These are phyloP conservation scores for Potamarius usumacintae DNA, from an alignment of 2,113 vertebrate species.

Conservation along the genomic window DNA sequence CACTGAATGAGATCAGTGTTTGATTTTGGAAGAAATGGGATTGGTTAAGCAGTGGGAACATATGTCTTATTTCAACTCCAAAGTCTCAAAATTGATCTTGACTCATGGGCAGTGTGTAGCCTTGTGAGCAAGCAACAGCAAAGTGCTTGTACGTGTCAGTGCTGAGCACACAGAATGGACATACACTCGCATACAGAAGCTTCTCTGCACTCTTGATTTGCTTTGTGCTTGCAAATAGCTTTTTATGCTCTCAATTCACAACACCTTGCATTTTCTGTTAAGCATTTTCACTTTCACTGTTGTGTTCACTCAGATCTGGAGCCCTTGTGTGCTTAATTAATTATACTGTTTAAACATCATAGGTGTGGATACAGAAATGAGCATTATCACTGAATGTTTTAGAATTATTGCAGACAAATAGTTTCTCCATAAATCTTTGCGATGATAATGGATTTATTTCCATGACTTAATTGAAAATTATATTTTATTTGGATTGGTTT, in stretches of 20 bases:
- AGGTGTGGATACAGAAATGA: neutral
- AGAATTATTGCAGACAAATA: neutral
- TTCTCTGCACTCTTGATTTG: neutral
- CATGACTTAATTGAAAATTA: no score
- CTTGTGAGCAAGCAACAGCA: neutral
- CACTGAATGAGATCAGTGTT: neutral
- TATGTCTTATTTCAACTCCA: neutral
- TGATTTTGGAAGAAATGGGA: constrained; percentile 2
- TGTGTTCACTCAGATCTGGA: neutral
- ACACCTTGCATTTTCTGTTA: neutral
- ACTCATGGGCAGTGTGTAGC: neutral
- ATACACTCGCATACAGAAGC: neutral
- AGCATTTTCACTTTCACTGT: neutral
- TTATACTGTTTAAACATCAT: neutral
- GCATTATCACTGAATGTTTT: neutral
- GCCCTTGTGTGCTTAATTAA: neutral
- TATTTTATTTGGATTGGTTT: no score
- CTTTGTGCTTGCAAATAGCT: neutral
- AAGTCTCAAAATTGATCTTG: neutral
- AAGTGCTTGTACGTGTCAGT: neutral
- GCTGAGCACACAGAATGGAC: neutral
- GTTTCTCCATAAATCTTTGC: neutral
- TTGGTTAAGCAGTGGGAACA: neutral
- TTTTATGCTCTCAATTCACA: neutral
- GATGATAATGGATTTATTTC: neutral